Conservation (phyloP, 2,888 invertebrate genomes). For the Callosobruchus maculatus region DNA sequence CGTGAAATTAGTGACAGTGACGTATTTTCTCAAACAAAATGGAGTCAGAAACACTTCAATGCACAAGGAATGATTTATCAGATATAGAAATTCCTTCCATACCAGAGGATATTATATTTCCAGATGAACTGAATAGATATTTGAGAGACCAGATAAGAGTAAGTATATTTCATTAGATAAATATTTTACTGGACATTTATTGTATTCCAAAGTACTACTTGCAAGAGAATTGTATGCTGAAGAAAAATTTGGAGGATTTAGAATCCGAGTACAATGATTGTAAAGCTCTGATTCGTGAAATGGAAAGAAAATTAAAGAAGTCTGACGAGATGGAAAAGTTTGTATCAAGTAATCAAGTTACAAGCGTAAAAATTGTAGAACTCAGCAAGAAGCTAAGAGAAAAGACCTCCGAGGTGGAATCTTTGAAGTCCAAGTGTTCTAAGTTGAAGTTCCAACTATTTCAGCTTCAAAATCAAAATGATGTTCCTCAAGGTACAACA, state of each 20-base stretch:
- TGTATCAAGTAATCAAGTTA: constrained; percentile 54
- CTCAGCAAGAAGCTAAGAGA: constrained; percentile 65
- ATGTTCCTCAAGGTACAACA: neutral
- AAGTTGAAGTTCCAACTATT: constrained; percentile 54
- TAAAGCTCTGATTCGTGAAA: constrained; percentile 17
- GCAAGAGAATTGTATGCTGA: constrained; percentile 55
- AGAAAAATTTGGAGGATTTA: constrained; percentile 51
- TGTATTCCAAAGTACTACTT: constrained; percentile 50
- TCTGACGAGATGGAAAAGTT: constrained; percentile 51
- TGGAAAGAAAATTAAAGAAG: constrained; percentile 50
- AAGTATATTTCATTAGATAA: constrained; percentile 15
- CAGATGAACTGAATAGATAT: constrained; percentile 60
- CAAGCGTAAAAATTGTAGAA: constrained; percentile 64
- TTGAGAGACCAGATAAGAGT: constrained; percentile 60
- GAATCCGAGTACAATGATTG: constrained; percentile 24
- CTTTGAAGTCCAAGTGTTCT: constrained; percentile 58
- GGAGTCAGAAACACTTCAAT: neutral
- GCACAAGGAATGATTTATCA: neutral
- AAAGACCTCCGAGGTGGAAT: constrained; percentile 59
- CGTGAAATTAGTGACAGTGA: no score
- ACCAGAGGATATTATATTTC: constrained; percentile 54
- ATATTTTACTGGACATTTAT: constrained; percentile 7
- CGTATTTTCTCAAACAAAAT: neutral
- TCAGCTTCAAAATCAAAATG: constrained; percentile 38
- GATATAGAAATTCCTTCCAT: constrained; percentile 18